These are phyloP conservation scores for Pachycephus smyrnensis DNA, from an alignment of 2,888 invertebrate species.

Conservation along the genomic window DNA sequence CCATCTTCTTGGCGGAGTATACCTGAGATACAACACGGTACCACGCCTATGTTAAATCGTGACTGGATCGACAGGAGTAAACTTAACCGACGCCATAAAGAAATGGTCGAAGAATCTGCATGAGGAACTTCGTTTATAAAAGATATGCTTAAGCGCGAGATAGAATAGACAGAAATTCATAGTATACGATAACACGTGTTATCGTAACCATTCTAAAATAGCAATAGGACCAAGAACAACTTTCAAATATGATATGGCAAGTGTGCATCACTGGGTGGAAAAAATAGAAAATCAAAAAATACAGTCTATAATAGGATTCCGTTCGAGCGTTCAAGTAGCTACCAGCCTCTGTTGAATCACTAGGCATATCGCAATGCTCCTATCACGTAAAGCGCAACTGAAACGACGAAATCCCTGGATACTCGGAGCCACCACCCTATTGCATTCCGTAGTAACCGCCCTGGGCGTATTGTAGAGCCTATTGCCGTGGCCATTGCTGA, in stretches of 20 bases:
- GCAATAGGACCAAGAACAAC: not conserved
- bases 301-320: not conserved
- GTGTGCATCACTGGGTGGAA: not conserved
- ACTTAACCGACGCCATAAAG: conserved; percentile 25
- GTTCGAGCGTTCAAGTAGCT: not conserved
- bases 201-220: not conserved
- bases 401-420: not conserved
- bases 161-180: not conserved
- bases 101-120: not conserved
- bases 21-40: conserved; percentile 32
- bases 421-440: not conserved
- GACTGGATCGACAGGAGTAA: conserved; percentile 49
- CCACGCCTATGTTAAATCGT: conserved; percentile 59
- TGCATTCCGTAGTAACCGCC: conserved; percentile 5
- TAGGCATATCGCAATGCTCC: not conserved
- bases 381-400: not conserved
- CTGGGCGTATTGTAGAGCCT: conserved; percentile 7
- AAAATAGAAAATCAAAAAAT: not conserved
- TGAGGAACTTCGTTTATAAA: not conserved
- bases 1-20: conserved; percentile 44
- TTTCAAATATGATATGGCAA: too few species aligned
- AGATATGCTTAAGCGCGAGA: not conserved
- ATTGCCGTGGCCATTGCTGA: conserved; percentile 2
- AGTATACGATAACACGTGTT: not conserved
- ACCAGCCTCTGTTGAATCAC: not conserved